These are phyloP conservation scores for Ceratosolen solmsi DNA, from an alignment of 1,140 invertebrate genomes.

Conservation along the genomic window DNA sequence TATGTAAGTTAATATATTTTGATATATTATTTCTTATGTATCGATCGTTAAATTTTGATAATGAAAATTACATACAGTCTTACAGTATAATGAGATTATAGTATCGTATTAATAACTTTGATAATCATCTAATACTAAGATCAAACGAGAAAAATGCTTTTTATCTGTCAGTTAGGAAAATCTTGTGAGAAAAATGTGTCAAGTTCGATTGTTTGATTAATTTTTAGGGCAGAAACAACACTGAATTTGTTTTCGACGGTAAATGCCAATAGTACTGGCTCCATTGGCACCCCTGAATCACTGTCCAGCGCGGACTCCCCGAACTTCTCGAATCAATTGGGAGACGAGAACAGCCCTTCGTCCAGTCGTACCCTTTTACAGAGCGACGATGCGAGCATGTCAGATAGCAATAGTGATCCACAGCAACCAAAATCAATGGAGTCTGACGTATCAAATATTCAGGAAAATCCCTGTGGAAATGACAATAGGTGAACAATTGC, in stretches of 20 bases:
- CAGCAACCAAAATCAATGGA: constrained; percentile 59
- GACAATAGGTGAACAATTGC: constrained; percentile 54
- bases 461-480: constrained; percentile 53
- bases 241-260: constrained; percentile 76
- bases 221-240: constrained; percentile 69
- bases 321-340: constrained; percentile 74
- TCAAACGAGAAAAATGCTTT: too few relatives aligned
- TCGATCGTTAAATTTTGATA: background rate
- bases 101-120: too few relatives aligned
- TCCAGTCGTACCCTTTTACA: constrained; percentile 63
- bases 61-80: too few relatives aligned
- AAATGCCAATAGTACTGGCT: constrained; percentile 62
- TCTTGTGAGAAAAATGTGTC: too few relatives aligned
- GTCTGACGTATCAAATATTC: constrained; percentile 52
- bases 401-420: constrained; percentile 64
- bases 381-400: constrained; percentile 67
- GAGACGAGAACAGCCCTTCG: constrained; percentile 71
- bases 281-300: constrained; percentile 77
- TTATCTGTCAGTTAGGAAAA: too few relatives aligned
- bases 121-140: too few relatives aligned
- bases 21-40: background rate
- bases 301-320: constrained; percentile 77
- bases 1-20: background rate
- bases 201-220: too few relatives aligned
- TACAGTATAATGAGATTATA: too few relatives aligned